phyloP scores from a whole-genome alignment of 2,113 vertebrate species.

The Rhinopomastus cyanomelas region DNA sequence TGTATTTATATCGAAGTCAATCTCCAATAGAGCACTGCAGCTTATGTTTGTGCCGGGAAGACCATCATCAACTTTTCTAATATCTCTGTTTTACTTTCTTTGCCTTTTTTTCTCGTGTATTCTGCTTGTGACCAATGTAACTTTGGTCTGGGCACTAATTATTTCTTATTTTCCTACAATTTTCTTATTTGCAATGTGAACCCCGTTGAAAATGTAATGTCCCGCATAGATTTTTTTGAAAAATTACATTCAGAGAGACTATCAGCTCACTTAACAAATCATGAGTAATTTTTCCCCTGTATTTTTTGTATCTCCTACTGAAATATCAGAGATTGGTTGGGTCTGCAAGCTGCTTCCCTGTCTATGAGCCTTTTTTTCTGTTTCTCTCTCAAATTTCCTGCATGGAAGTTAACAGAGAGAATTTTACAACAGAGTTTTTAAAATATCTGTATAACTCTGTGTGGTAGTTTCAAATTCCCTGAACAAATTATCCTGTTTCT shows the following conservation, averaged over 20 bases:
- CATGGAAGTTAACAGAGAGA: background rate
- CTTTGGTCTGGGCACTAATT: background rate
- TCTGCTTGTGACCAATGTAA: background rate
- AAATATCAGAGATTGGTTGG: background rate
- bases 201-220: background rate
- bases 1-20: background rate
- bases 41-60: background rate
- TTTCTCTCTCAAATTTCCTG: background rate
- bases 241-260: background rate
- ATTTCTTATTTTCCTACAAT: too few relatives aligned
- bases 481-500: background rate
- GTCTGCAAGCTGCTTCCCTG: background rate
- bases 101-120: background rate
- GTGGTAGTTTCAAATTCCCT: background rate
- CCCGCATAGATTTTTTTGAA: background rate
- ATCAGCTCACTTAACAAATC: background rate
- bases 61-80: background rate
- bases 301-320: background rate
- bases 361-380: background rate
- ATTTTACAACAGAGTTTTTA: background rate
- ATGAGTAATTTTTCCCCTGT: background rate
- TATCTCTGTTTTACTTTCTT: background rate
- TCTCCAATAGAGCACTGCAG: background rate
- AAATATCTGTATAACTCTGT: background rate
- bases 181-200: background rate